Percentiles rank a stretch among this genome's conserved stretches.
These are phyloP conservation scores for Callopanchax toddi DNA, from an alignment of 2,113 vertebrate species.

Conservation along the genomic window DNA sequence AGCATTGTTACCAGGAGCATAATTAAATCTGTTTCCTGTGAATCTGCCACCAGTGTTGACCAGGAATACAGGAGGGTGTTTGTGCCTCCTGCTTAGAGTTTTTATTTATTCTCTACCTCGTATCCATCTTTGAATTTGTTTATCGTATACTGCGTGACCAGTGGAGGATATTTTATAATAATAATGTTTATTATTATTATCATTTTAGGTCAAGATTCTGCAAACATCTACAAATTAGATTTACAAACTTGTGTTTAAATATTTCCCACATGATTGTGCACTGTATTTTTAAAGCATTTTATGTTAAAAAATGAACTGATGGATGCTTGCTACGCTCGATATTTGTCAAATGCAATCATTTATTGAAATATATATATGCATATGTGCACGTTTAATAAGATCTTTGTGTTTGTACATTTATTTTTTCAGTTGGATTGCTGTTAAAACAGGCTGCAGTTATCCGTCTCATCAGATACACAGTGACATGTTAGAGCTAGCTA, in stretches of 20 bases:
- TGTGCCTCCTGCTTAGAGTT: conserved; percentile 39
- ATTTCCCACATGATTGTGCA: background rate
- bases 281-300: background rate
- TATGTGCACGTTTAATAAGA: background rate
- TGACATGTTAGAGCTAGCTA: conserved; percentile 70
- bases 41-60: conserved; percentile 83
- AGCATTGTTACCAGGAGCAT: conserved; percentile 92
- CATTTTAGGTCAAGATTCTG: background rate
- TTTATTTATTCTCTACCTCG: conserved; percentile 49
- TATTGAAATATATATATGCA: background rate
- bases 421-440: conserved; percentile 25
- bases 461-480: conserved; percentile 71
- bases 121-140: conserved; percentile 33
- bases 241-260: background rate
- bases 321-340: too few relatives aligned
- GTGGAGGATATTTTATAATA: background rate
- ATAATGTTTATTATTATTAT: background rate
- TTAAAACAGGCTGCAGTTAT: conserved; percentile 62
- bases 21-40: conserved; percentile 91
- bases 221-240: conserved; percentile 26
- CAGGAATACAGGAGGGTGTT: conserved; percentile 62
- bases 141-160: conserved; percentile 24
- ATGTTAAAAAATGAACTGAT: background rate
- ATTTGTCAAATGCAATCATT: background rate
- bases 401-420: background rate